Conservation (phyloP, 1,140 invertebrate species). For the Magallana angulata region DNA sequence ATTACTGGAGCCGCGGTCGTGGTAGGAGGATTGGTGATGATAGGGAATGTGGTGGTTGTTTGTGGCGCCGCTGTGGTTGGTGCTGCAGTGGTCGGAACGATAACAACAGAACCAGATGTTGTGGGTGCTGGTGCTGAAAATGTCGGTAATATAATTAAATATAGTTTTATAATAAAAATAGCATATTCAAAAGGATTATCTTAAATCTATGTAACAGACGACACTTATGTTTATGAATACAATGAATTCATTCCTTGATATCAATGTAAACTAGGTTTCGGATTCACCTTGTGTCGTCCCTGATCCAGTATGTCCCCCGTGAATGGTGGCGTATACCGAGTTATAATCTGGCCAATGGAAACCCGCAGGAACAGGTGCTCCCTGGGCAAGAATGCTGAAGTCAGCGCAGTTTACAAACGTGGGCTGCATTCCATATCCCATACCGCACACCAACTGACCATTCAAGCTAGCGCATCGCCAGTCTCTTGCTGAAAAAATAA, state of each 20-base stretch:
- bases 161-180: too few relatives aligned
- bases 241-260: too few relatives aligned
- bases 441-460: slow-evolving; percentile 40
- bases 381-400: slow-evolving; percentile 11
- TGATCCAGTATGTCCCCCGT: slow-evolving; percentile 13
- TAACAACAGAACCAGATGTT: neutral
- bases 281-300: neutral
- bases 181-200: too few relatives aligned
- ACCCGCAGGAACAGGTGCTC: slow-evolving; percentile 26
- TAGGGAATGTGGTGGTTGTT: neutral
- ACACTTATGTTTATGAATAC: too few relatives aligned
- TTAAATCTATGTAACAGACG: too few relatives aligned
- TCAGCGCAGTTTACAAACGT: slow-evolving; percentile 52
- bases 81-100: neutral
- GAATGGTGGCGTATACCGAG: slow-evolving; percentile 36
- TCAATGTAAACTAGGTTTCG: too few relatives aligned
- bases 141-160: too few relatives aligned
- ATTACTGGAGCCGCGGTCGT: slow-evolving; percentile 18
- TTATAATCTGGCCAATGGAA: slow-evolving; percentile 51
- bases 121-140: neutral
- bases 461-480: slow-evolving; percentile 40
- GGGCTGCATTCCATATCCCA: slow-evolving; percentile 45
- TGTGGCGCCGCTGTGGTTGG: neutral
- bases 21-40: neutral
- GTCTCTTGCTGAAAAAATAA: slow-evolving; percentile 24